Conservation (phyloP, 1,140 invertebrate species). For the Hycleus cichorii region DNA sequence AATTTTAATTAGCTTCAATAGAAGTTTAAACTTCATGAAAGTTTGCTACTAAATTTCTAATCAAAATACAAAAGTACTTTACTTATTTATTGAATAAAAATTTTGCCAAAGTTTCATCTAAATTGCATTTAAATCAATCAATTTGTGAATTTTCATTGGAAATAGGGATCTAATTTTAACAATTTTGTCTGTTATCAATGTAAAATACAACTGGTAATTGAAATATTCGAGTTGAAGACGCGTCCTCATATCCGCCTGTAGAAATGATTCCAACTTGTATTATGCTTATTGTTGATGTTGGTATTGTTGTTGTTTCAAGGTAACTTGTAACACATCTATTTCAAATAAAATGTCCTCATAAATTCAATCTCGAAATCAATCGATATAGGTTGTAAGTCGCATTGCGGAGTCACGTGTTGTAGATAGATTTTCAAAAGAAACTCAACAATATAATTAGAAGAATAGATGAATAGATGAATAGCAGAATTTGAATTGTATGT, state of each 20-base stretch:
- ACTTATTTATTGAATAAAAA: neutral
- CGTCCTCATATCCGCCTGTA: no score
- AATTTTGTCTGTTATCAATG: no score
- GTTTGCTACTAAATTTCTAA: constrained; percentile 5
- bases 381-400: constrained; percentile 11
- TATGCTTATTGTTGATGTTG: no score
- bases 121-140: no score
- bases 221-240: no score
- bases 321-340: constrained; percentile 3
- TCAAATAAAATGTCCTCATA: constrained; percentile 6
- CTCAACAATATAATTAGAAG: constrained; percentile 9
- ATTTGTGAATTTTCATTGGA: no score
- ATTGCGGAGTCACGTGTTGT: constrained; percentile 13
- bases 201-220: no score
- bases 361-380: constrained; percentile 14
- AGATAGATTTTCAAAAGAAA: constrained; percentile 6
- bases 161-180: no score
- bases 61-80: constrained; percentile 5
- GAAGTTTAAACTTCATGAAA: constrained; percentile 4
- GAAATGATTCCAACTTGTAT: no score
- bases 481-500: no score
- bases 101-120: neutral
- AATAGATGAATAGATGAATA: no score
- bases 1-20: constrained; percentile 15
- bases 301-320: no score